A percentile compares a stretch with the other conserved stretches of the same genome.
phyloP scores from a whole-genome alignment of 2,888 invertebrate species.

The Sicus ferrugineus region DNA sequence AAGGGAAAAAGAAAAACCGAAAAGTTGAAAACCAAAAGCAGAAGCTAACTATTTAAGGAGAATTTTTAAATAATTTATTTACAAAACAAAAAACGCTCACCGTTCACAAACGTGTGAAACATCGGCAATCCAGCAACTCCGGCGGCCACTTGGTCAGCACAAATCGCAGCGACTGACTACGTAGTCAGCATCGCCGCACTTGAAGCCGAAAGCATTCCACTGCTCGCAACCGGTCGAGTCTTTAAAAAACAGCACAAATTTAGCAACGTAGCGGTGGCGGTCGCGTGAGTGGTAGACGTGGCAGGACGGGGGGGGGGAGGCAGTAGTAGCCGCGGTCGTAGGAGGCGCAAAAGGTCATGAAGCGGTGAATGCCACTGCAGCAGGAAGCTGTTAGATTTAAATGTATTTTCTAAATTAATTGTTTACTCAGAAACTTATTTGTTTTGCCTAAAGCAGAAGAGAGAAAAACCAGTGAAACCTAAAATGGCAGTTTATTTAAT shows the following conservation, averaged over 20 bases:
- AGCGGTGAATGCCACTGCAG: neutral
- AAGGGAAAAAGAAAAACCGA: neutral
- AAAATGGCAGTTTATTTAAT: neutral
- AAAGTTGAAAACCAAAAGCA: neutral
- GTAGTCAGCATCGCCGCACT: neutral
- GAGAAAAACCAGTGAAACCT: neutral
- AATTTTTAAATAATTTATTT: constrained; percentile 27
- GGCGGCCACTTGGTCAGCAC: constrained; percentile 1
- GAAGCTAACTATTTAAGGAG: constrained; percentile 12
- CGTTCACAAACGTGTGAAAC: neutral
- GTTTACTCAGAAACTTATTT: constrained; percentile 23
- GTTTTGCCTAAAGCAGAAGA: constrained; percentile 11
- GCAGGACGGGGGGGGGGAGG: neutral
- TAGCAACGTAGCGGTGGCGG: neutral
- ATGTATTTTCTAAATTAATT: constrained; percentile 29
- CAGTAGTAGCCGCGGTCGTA: neutral
- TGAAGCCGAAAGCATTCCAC: neutral
- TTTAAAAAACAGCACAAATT: constrained; percentile 11
- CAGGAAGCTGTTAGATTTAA: neutral
- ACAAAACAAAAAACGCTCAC: constrained; percentile 13
- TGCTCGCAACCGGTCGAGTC: neutral
- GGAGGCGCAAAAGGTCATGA: constrained; percentile 5
- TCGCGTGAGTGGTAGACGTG: neutral
- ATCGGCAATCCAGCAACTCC: neutral
- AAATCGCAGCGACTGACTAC: constrained; percentile 1